These are phyloP conservation scores for Gavialis gangeticus DNA, from an alignment of 2,113 vertebrate species.

Conservation along the genomic window DNA sequence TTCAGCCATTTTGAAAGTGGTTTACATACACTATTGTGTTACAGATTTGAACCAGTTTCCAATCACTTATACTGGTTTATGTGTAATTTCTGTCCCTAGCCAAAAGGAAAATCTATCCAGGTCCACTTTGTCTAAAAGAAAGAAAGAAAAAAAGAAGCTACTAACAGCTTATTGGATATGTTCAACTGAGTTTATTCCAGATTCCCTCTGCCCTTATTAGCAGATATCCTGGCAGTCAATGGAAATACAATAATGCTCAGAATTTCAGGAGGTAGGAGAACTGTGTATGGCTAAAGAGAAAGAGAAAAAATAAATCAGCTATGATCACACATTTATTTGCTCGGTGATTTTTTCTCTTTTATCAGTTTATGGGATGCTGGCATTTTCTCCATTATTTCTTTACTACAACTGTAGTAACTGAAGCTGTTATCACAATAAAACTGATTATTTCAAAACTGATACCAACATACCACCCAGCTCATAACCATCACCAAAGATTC, in stretches of 20 bases:
- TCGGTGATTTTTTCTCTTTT: background rate
- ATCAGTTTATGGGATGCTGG: background rate
- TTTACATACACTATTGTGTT: too few species aligned
- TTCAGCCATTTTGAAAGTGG: too few species aligned
- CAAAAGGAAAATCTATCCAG: background rate
- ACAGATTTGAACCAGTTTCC: background rate
- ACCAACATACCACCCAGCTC: background rate
- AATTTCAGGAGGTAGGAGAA: background rate
- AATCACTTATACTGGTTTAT: too few species aligned
- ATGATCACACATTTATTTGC: background rate
- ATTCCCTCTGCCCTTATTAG: background rate
- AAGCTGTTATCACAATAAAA: background rate
- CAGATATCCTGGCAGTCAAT: background rate
- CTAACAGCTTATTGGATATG: background rate
- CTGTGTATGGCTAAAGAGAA: background rate
- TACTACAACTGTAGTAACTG: background rate
- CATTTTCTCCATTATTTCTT: background rate
- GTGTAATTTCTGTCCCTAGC: too few species aligned
- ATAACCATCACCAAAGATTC: background rate
- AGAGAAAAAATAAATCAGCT: background rate
- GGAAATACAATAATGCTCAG: slow-evolving; percentile 6
- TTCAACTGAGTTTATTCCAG: background rate
- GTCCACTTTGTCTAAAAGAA: background rate
- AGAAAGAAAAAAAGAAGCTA: background rate
- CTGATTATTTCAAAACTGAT: background rate